A percentile compares a stretch with the other conserved stretches of the same genome.
These are phyloP conservation scores for Drymonia ruficornis DNA, from an alignment of 2,888 invertebrate species.

Conservation along the genomic window DNA sequence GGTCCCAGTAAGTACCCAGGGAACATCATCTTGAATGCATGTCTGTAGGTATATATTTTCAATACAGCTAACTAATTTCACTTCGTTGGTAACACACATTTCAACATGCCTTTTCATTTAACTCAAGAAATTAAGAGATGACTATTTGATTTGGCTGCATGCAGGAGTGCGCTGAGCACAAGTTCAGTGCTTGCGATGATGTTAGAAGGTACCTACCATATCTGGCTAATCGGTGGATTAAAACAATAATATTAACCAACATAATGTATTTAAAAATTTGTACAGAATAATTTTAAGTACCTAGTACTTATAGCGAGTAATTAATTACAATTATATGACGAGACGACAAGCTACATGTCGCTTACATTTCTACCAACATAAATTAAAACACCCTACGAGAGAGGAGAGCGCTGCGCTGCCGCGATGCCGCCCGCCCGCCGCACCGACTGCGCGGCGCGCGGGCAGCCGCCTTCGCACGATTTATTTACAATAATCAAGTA, in stretches of 20 bases:
- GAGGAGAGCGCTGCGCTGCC: constrained; percentile 2
- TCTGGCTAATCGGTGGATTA: too few species aligned
- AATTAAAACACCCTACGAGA: constrained; percentile 39
- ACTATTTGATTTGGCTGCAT: too few species aligned
- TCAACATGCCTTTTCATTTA: too few species aligned
- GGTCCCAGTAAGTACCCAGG: too few species aligned
- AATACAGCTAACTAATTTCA: too few species aligned
- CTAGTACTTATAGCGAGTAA: constrained; percentile 63
- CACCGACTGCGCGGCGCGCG: neutral
- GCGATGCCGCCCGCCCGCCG: neutral
- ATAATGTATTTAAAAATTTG: constrained; percentile 78
- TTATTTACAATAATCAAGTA: constrained; percentile 46
- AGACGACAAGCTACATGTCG: constrained; percentile 48
- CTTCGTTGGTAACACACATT: too few species aligned
- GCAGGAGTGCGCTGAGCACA: too few species aligned
- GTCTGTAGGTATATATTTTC: too few species aligned
- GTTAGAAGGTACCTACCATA: too few species aligned
- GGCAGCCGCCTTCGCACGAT: constrained; percentile 15
- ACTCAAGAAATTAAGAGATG: too few species aligned
- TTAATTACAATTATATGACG: constrained; percentile 58
- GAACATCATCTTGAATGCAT: too few species aligned
- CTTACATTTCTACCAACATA: constrained; percentile 43
- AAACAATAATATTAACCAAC: constrained; percentile 64
- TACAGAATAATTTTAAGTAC: constrained; percentile 73
- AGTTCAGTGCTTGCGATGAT: too few species aligned